Evolutionary conservation across 2,888 invertebrate species (phyloP), one percentile per base, ranked within the genome.

Genomic region (Melinaea menophilus): DNA sequence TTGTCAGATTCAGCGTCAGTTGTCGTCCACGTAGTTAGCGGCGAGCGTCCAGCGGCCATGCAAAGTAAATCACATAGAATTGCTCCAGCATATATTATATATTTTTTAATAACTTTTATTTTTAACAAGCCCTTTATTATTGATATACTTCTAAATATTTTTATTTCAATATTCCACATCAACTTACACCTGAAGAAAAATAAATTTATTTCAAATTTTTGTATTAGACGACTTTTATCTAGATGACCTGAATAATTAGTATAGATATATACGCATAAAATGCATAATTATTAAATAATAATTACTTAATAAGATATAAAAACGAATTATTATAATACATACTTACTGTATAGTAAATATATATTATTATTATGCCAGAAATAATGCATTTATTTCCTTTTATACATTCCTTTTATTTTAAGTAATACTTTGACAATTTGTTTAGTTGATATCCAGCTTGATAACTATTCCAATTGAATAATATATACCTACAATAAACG

Each of bases 11-110:
- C 95, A 66, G 95, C 95, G 71, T 95, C 95, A 71, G 95, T 96
- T 75, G 93, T 95, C 73, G 95, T 96, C 63, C 95, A 96, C 86
- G 95, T 96, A 72, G 94, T 96, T 75, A 96, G 95, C 82, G 95
- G 95, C 79, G 93, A 92, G 80, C 90, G 93, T 63, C 93, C 93
- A 62, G 93, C 93, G 47, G 93, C 93, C 35, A 93, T 93, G 93
- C 93, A 93, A 73, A 91, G 91, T 69, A 67, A 72, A 64, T 79
- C 82, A 2, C 72, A 72, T 12, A 79, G 77, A 65, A 68, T 76
- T 37, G 70, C 79, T 9, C 81, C 85, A 5, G 67, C 75, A 3
- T 70, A 73, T 2, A 65, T 78, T 13, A 63, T 80, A 47, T 58
- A 83, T 7, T 62, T 82, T 54, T 69, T 79, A 51, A 69, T 78